Base-by-base conservation (phyloP, 1,140 invertebrate species). In the Eulimnadia texana region DNA sequence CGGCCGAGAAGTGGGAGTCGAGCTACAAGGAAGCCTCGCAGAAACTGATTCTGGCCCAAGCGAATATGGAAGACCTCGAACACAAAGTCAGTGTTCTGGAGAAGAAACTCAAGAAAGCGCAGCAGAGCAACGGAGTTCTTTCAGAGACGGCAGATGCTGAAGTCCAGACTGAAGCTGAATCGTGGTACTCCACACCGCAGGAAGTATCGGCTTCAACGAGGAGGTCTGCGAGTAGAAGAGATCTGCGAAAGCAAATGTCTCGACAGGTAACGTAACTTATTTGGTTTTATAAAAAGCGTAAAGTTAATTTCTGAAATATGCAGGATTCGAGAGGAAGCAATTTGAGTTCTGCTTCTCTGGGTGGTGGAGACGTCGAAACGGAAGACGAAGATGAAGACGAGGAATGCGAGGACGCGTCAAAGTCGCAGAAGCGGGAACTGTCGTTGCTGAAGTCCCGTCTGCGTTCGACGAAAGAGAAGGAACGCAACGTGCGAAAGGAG, bases 61-160 rank as follows among this genome's bases (percentile, higher is more conserved):
- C 79, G 20, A 85, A 88, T 69, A 73, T 90, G 49, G 88, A 90
- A 70, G 86, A 88, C 73, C 76, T 83, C 61, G 86, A 83, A 69
- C 79, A 82, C 67, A 82, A 81, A 70, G 88, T 88, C 65, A 76
- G 81, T 52, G 76, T 84, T 67, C 72, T 90, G 63, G 86, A 90
- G 69, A 85, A 66, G 57, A 69, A 67, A 33, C 60, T 70, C 19
- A 64, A 69, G 50, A 63, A 58, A 50, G 59, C 64, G 20, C 57
- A 64, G 33, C 50, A 20, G 11, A 24, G 50, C 1, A 65, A 66
- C 25, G 65, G 61, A 16, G 60, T 61, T 3, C 28, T 64, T 0
- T 24, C 63, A 22, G 55, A 57, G 10, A 50, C 60, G 1, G 22
- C 33, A 9, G 64, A 68, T 25, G 63, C 62, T 22, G 63, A 56